A percentile compares a stretch with the other conserved stretches of the same genome.
These are phyloP conservation scores for Meriones psammophilus DNA, from an alignment of 2,797 vertebrate genomes.

Conservation along the genomic window DNA sequence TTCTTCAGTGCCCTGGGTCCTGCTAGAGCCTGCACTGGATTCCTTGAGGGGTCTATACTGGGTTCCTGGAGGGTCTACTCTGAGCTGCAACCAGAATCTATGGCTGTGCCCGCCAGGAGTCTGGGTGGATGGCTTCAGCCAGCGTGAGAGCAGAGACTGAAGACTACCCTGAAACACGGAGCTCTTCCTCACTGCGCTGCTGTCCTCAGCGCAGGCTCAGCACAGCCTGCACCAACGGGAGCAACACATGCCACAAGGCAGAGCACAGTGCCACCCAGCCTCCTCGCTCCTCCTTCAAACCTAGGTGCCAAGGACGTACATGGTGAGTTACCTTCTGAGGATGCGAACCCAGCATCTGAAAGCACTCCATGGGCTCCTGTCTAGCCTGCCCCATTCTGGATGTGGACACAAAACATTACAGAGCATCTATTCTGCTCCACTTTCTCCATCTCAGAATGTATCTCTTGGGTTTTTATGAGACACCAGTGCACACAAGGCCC, in stretches of 20 bases:
- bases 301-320: accelerated
- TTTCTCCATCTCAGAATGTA: not conserved
- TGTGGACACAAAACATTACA: not conserved
- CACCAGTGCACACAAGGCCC: not conserved
- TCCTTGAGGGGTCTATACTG: not conserved
- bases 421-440: not conserved
- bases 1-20: not conserved
- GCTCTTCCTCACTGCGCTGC: not conserved
- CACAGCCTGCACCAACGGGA: not conserved
- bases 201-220: not conserved
- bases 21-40: not conserved
- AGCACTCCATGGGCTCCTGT: not conserved
- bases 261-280: accelerated
- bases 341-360: not conserved
- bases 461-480: not conserved
- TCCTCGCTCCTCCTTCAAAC: not conserved
- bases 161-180: not conserved
- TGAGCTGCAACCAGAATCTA: not conserved
- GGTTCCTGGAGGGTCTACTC: not conserved
- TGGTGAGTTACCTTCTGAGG: not conserved
- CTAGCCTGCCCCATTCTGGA: not conserved
- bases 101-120: not conserved
- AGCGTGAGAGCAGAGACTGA: not conserved
- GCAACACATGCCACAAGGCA: accelerated
- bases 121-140: not conserved